These are phyloP conservation scores for Acleris literana DNA, from an alignment of 2,888 invertebrate species.

Conservation along the genomic window DNA sequence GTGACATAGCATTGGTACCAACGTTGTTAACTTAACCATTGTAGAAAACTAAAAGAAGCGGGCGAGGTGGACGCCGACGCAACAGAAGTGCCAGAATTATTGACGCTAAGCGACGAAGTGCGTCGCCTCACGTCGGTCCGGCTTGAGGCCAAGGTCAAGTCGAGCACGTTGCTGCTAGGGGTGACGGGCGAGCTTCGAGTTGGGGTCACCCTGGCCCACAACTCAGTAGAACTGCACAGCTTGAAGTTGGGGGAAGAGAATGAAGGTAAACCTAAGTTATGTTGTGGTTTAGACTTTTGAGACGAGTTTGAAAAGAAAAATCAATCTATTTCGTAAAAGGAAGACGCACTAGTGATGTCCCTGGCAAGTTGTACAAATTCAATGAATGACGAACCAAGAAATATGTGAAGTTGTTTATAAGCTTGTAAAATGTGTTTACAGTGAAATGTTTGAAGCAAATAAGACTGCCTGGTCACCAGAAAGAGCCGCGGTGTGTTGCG, in stretches of 20 bases:
- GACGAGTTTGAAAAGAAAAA: too few relatives aligned
- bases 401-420: too few relatives aligned
- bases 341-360: too few relatives aligned
- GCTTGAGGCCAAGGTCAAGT: constrained; percentile 87
- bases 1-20: too few relatives aligned
- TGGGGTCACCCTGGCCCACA: constrained; percentile 87
- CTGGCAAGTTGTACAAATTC: too few relatives aligned
- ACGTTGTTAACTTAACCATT: constrained; percentile 17
- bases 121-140: constrained; percentile 86
- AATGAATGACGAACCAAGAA: too few relatives aligned
- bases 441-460: constrained; percentile 85
- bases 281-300: too few relatives aligned
- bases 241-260: constrained; percentile 78
- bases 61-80: constrained; percentile 62
- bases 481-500: constrained; percentile 92
- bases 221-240: constrained; percentile 89
- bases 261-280: constrained; percentile 73
- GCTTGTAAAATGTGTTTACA: constrained; percentile 43
- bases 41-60: constrained; percentile 67
- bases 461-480: constrained; percentile 92
- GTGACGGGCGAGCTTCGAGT: constrained; percentile 88
- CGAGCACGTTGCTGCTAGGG: constrained; percentile 87
- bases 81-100: constrained; percentile 59
- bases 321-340: too few relatives aligned
- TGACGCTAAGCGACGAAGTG: constrained; percentile 89